Evolutionary conservation across 2,797 vertebrate species (phyloP), one percentile per base, ranked within the genome.

Genomic region (Girardinus metallicus): DNA sequence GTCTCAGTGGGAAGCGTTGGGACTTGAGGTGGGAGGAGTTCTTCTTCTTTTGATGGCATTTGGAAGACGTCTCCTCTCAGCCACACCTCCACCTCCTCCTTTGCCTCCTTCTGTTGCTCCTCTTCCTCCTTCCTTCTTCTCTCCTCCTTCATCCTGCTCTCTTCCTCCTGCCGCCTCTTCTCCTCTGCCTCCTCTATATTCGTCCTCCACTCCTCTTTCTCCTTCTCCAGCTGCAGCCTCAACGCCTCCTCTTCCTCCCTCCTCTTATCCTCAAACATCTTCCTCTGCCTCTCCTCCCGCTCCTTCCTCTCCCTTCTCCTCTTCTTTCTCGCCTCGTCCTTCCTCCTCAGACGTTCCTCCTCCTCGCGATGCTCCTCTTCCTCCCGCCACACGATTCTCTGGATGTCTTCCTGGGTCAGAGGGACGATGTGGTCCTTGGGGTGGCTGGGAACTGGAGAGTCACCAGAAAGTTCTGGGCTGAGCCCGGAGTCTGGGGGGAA

Each of bases 401-500:
- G 92, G 53, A 91, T 94, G 82, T 95, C 92, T 81, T 78, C 90
- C 29, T 83, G 93, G 49, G 84, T 93, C 81, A 2, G 85, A 2
- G 86, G 88, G 5, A 71, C 83, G 80, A 88, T n/a, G 0, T 81
- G 53, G 0, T 86, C 89, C 0, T 73, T 77, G 0, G 86, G 88
- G 80, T 96, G 93, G 7, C 78, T 96, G 90, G 94, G 94, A 85
- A 96, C 96, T 95, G 96, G 93, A 89, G 95, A 96, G 93, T 97
- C 96, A 85, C 97, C 97, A 94, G 97, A 99, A 90, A 96, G 83
- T 89, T 98, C 96, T 89, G 80, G 92, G 89, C 90, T 85, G 85
- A 82, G 81, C 34, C 97, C 95, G 87, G 91, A 93, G 87, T 92
- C 89, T 92, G 85, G 82, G 36, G 36, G 64, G 21, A 18, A 34